A percentile compares a stretch with the other conserved stretches of the same genome.
Conservation (phyloP, 2,113 vertebrate species). For the Rhagologus leucostigma region DNA sequence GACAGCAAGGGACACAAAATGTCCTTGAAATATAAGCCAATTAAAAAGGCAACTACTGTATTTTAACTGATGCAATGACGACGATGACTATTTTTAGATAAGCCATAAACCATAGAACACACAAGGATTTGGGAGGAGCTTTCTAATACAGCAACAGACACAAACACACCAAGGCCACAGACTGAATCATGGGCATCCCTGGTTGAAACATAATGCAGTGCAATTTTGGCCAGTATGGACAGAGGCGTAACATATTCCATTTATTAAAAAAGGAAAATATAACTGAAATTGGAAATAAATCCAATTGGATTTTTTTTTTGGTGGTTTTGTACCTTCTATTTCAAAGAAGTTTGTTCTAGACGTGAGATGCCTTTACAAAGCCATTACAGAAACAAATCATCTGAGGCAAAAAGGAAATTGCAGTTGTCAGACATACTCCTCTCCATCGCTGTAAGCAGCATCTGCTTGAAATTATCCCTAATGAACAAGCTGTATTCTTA, state of each 20-base stretch:
- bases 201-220: accelerated
- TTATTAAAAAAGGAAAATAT: not conserved
- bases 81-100: not conserved
- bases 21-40: not conserved
- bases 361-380: not conserved
- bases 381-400: not conserved
- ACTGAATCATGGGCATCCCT: not conserved
- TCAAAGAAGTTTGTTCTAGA: not conserved
- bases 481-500: conserved; percentile 1
- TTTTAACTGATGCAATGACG: not conserved
- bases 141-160: not conserved
- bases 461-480: conserved; percentile 10
- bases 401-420: not conserved
- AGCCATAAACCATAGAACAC: not conserved
- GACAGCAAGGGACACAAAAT: not conserved
- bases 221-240: not conserved
- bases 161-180: not conserved
- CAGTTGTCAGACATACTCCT: not conserved
- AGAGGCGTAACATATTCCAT: not conserved
- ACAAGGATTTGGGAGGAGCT: not conserved
- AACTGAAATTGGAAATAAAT: not conserved
- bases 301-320: not conserved
- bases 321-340: not conserved
- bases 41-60: not conserved
- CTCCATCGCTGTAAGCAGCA: not conserved